Percentiles rank a stretch among this genome's conserved stretches.
These are phyloP conservation scores for Mythimna lalbum DNA, from an alignment of 2,888 invertebrate species.

Conservation along the genomic window DNA sequence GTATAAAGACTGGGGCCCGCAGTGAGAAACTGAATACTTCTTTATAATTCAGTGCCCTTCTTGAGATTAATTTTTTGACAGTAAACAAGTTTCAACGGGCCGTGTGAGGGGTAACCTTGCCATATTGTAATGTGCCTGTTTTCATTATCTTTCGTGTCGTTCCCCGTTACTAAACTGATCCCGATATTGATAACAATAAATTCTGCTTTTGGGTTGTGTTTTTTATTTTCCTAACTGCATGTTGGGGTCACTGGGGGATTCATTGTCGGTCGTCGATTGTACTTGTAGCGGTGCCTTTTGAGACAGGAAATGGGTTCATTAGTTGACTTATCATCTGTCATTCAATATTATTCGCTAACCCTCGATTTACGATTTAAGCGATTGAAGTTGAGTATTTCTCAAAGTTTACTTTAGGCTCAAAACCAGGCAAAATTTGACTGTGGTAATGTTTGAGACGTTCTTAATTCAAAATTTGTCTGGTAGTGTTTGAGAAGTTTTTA, in stretches of 20 bases:
- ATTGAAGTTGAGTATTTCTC: too few species aligned
- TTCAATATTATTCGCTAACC: neutral
- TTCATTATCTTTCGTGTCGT: slow-evolving; percentile 58
- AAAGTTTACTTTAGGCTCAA: too few species aligned
- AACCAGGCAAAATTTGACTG: too few species aligned
- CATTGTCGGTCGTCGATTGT: slow-evolving; percentile 36
- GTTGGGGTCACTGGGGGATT: slow-evolving; percentile 45
- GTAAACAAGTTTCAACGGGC: slow-evolving; percentile 84
- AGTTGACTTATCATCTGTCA: slow-evolving; percentile 14
- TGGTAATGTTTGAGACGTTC: too few species aligned
- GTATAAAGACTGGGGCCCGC: slow-evolving; percentile 79
- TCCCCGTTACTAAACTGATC: slow-evolving; percentile 70
- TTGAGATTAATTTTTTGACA: slow-evolving; percentile 83
- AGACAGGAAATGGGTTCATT: slow-evolving; percentile 21
- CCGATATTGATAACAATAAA: slow-evolving; percentile 60
- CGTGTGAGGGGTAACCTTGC: slow-evolving; percentile 78
- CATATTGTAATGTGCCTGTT: slow-evolving; percentile 70
- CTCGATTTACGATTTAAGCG: neutral
- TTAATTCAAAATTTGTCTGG: too few species aligned
- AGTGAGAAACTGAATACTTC: slow-evolving; percentile 83
- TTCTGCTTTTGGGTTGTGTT: slow-evolving; percentile 50
- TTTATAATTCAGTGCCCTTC: slow-evolving; percentile 82
- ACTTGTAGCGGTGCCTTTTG: slow-evolving; percentile 32
- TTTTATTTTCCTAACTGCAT: slow-evolving; percentile 54
- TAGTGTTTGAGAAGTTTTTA: too few species aligned